phyloP scores from a whole-genome alignment of 2,888 invertebrate genomes.

The Leptinotarsa peninsularis region DNA sequence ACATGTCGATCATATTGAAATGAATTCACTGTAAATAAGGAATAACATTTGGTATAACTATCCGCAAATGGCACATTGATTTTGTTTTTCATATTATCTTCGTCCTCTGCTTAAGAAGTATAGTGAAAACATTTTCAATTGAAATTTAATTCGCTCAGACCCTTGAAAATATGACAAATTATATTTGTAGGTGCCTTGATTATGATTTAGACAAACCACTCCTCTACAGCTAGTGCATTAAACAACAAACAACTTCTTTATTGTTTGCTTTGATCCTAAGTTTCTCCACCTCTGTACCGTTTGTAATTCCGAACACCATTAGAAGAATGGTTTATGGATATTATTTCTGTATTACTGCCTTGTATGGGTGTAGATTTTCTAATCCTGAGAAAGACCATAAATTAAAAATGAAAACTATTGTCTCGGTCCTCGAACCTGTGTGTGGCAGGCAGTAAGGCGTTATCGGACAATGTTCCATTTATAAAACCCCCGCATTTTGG shows the following conservation, averaged over 20 bases:
- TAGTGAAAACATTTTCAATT: no score
- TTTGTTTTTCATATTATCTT: no score
- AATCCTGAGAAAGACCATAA: constrained; percentile 34
- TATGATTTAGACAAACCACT: neutral
- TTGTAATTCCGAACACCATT: constrained; percentile 2
- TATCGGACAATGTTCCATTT: constrained; percentile 15
- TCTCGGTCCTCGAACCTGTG: constrained; percentile 36
- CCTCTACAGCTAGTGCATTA: neutral
- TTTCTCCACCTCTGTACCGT: neutral
- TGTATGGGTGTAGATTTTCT: constrained; percentile 27
- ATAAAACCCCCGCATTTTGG: constrained; percentile 15
- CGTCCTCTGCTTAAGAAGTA: no score
- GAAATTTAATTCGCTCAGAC: no score
- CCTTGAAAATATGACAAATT: no score
- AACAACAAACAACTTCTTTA: constrained; percentile 1
- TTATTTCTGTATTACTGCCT: constrained; percentile 27
- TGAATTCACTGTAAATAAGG: no score
- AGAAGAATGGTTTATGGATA: constrained; percentile 28
- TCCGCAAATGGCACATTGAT: no score
- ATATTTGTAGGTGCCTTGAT: no score
- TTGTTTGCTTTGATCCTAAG: neutral
- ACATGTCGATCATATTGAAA: no score
- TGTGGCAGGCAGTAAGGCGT: constrained; percentile 33
- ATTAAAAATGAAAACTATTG: constrained; percentile 31
- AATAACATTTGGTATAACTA: no score